Conservation (phyloP, 1,140 invertebrate genomes). For the Phymorhynchus buccinoides region DNA sequence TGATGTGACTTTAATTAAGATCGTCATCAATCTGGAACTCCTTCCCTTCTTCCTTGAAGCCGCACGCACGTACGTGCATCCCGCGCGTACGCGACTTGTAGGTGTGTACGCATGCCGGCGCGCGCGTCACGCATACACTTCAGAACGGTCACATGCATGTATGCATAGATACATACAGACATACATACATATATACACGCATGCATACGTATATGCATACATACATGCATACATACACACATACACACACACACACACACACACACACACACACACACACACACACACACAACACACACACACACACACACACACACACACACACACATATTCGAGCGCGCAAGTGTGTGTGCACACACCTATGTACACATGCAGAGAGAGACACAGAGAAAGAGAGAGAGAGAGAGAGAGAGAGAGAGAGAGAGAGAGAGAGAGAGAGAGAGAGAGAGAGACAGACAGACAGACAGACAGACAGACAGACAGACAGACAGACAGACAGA, state of each 20-base stretch:
- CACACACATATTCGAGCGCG: constrained; percentile 7
- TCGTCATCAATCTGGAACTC: too few relatives aligned
- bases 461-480: too few relatives aligned
- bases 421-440: too few relatives aligned
- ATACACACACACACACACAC: not conserved
- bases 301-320: constrained; percentile 23
- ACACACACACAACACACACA: not conserved
- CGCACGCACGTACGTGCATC: too few relatives aligned
- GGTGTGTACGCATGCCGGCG: too few relatives aligned
- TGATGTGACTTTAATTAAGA: too few relatives aligned
- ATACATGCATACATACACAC: not conserved
- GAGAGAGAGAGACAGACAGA: too few relatives aligned
- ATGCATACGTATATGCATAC: not conserved
- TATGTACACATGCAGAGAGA: not conserved
- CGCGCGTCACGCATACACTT: not conserved
- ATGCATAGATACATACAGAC: not conserved
- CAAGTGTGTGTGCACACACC: not conserved
- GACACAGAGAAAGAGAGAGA: too few relatives aligned
- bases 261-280: constrained; percentile 6
- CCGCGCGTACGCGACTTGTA: too few relatives aligned
- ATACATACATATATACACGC: not conserved
- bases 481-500: too few relatives aligned
- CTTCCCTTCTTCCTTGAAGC: too few relatives aligned
- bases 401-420: too few relatives aligned
- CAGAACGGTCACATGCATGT: not conserved